phyloP scores from a whole-genome alignment of 2,113 vertebrate species.

The Hippoglossus stenolepis region DNA sequence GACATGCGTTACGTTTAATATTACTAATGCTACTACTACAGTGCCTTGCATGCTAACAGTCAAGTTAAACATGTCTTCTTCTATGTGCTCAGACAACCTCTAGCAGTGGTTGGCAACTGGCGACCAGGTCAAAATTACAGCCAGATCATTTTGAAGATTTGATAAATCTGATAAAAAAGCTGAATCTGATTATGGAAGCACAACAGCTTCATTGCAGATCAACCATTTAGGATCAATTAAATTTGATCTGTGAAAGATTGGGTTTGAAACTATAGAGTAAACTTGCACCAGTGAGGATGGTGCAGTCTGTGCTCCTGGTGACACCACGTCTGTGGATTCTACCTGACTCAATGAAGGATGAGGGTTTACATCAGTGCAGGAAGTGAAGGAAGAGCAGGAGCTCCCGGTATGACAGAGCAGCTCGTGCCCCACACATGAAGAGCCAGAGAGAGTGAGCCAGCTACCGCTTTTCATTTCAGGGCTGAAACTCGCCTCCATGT shows the following conservation, averaged over 20 bases:
- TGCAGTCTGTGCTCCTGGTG: background rate
- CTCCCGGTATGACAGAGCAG: conserved; percentile 24
- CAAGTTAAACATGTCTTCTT: too few relatives aligned
- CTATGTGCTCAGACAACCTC: too few relatives aligned
- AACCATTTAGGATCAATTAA: too few relatives aligned
- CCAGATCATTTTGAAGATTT: too few relatives aligned
- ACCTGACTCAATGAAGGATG: background rate
- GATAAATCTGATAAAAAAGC: too few relatives aligned
- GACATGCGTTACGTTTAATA: too few relatives aligned
- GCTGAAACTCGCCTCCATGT: conserved; percentile 1
- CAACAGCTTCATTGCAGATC: too few relatives aligned
- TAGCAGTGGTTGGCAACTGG: too few relatives aligned
- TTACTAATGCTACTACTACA: too few relatives aligned
- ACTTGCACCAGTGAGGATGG: background rate
- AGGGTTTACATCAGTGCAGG: conserved; percentile 2
- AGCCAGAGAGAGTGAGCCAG: conserved; percentile 9
- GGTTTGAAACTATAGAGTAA: background rate
- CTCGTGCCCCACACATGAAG: background rate
- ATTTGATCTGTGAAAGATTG: background rate
- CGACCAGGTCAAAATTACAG: too few relatives aligned
- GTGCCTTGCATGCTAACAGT: too few relatives aligned
- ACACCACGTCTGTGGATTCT: background rate
- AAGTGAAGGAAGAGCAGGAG: background rate
- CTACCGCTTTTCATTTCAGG: background rate
- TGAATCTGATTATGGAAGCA: too few relatives aligned